Evolutionary conservation across 2,888 invertebrate species (phyloP).

Genomic region (Atherix ibis): DNA sequence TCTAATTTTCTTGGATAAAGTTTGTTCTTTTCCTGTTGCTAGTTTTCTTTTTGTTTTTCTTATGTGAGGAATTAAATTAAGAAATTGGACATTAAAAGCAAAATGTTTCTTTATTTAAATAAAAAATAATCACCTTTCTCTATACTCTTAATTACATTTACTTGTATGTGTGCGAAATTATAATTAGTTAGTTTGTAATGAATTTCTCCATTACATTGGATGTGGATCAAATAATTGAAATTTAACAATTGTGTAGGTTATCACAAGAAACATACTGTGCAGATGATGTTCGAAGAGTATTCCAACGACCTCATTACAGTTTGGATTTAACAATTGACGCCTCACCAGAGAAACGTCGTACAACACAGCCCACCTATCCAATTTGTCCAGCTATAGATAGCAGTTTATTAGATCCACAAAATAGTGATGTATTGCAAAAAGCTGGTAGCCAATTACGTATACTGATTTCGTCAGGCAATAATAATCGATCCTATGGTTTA

Average conservation of each 20-base stretch:
- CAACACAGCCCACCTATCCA: slow-evolving; percentile 1
- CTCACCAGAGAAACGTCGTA: slow-evolving; percentile 1
- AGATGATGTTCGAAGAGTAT: slow-evolving; percentile 12
- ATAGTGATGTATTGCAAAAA: slow-evolving; percentile 17
- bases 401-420: slow-evolving; percentile 14
- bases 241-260: too few relatives aligned
- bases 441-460: slow-evolving; percentile 18
- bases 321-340: slow-evolving; percentile 14
- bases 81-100: too few relatives aligned
- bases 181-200: too few relatives aligned
- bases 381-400: slow-evolving; percentile 9
- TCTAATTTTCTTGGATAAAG: too few relatives aligned
- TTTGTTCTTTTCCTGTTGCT: too few relatives aligned
- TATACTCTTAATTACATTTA: too few relatives aligned
- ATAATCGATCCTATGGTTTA: slow-evolving; percentile 6
- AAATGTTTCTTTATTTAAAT: too few relatives aligned
- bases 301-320: slow-evolving; percentile 15
- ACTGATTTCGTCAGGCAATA: slow-evolving; percentile 16
- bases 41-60: too few relatives aligned
- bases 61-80: too few relatives aligned
- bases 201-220: background rate
- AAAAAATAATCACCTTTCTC: too few relatives aligned
- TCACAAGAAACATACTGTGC: slow-evolving; percentile 11
- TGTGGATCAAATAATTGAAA: slow-evolving; percentile 3
- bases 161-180: too few relatives aligned